These are phyloP conservation scores for Macrophya alboannulata DNA, from an alignment of 2,888 invertebrate species.

Conservation along the genomic window DNA sequence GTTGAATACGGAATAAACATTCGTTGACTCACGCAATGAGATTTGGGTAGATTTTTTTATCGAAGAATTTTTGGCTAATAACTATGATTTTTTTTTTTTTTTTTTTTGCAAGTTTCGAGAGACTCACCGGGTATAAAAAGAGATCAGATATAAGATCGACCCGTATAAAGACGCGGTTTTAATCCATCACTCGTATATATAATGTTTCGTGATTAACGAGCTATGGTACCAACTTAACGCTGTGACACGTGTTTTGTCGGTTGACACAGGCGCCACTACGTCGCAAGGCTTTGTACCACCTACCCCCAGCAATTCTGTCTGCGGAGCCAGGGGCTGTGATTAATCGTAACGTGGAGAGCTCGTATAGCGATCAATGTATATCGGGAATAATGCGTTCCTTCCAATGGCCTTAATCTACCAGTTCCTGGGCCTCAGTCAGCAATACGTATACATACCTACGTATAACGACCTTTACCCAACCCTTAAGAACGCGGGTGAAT, in stretches of 20 bases:
- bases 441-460: too few relatives aligned
- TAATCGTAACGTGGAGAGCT: slow-evolving; percentile 47
- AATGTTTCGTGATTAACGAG: slow-evolving; percentile 67
- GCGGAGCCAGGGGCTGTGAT: slow-evolving; percentile 38
- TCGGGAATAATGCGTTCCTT: slow-evolving; percentile 44
- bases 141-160: slow-evolving; percentile 32
- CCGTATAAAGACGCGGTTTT: slow-evolving; percentile 60
- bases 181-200: slow-evolving; percentile 65
- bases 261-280: slow-evolving; percentile 52
- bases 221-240: slow-evolving; percentile 60
- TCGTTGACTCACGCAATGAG: not conserved
- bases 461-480: not conserved
- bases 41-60: not conserved
- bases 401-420: slow-evolving; percentile 31
- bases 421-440: not conserved
- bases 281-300: slow-evolving; percentile 53
- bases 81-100: too few relatives aligned
- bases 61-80: too few relatives aligned
- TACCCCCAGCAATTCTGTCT: slow-evolving; percentile 47
- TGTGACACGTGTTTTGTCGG: slow-evolving; percentile 60
- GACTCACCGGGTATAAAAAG: not conserved
- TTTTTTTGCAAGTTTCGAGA: not conserved
- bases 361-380: slow-evolving; percentile 55
- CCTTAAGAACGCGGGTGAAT: not conserved
- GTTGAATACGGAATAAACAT: not conserved